Conservation (phyloP, 2,888 invertebrate species). For the Acrobasis consociella region DNA sequence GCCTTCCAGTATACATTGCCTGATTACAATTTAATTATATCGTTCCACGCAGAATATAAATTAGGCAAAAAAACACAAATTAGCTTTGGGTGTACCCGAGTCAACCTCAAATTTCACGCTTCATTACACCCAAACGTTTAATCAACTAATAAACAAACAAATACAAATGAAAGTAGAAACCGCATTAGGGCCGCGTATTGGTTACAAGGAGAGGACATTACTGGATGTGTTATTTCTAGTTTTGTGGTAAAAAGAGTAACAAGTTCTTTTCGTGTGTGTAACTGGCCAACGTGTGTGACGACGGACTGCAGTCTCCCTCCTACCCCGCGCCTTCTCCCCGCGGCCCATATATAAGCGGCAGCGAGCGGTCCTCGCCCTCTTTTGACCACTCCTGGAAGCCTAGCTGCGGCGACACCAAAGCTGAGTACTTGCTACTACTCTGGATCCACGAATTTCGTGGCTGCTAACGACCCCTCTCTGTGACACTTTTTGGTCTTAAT, state of each 20-base stretch:
- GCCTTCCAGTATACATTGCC: neutral
- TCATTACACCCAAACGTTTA: constrained; percentile 12
- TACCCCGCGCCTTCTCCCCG: no score
- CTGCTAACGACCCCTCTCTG: no score
- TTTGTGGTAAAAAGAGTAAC: neutral
- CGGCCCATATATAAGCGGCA: no score
- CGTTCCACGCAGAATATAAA: constrained; percentile 4
- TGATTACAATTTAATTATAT: constrained; percentile 18
- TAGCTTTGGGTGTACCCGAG: constrained; percentile 3
- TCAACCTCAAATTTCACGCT: constrained; percentile 13
- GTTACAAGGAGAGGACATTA: neutral
- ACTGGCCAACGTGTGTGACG: no score
- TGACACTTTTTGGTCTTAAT: no score
- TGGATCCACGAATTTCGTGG: no score
- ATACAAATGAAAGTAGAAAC: constrained; percentile 11
- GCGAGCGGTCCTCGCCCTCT: no score
- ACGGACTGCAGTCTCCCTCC: no score
- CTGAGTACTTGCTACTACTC: no score
- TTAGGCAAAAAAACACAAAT: constrained; percentile 11
- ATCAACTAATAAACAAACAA: constrained; percentile 20
- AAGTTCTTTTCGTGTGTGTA: no score
- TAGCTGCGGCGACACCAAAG: no score
- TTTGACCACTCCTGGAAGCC: no score
- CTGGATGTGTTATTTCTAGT: neutral
- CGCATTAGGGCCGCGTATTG: constrained; percentile 7